Evolutionary conservation across 1,140 invertebrate genomes (phyloP).

Genomic region (Bombus ignitus): DNA sequence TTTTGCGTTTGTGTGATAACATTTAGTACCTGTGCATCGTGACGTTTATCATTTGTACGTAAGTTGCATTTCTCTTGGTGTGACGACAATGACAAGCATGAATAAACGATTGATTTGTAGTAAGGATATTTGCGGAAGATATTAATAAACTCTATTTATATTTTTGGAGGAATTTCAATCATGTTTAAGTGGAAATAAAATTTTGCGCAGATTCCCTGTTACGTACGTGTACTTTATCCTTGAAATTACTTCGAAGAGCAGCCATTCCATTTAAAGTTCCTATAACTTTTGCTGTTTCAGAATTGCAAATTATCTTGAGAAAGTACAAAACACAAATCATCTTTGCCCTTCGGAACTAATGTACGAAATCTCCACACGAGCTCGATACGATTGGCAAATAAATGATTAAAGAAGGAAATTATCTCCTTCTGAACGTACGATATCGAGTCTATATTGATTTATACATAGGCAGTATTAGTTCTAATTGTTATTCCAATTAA

Average conservation of each 20-base stretch:
- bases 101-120: background rate
- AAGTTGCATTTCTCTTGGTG: too few species aligned
- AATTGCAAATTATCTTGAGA: background rate
- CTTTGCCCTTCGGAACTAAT: background rate
- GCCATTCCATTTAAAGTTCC: background rate
- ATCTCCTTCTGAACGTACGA: too few species aligned
- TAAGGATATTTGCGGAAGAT: background rate
- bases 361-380: too few species aligned
- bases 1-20: background rate
- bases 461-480: too few species aligned
- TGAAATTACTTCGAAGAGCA: background rate
- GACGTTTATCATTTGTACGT: too few species aligned
- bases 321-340: background rate
- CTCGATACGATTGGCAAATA: background rate
- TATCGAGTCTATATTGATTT: too few species aligned
- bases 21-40: background rate
- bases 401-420: background rate
- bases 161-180: background rate
- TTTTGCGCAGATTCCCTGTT: background rate
- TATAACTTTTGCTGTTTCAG: background rate
- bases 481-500: too few species aligned
- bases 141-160: background rate
- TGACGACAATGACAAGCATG: too few species aligned
- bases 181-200: background rate
- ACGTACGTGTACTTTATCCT: background rate